Evolutionary conservation across 2,888 invertebrate genomes (phyloP), one percentile per base, ranked within the genome.

Genomic region (Panorpa germanica): DNA sequence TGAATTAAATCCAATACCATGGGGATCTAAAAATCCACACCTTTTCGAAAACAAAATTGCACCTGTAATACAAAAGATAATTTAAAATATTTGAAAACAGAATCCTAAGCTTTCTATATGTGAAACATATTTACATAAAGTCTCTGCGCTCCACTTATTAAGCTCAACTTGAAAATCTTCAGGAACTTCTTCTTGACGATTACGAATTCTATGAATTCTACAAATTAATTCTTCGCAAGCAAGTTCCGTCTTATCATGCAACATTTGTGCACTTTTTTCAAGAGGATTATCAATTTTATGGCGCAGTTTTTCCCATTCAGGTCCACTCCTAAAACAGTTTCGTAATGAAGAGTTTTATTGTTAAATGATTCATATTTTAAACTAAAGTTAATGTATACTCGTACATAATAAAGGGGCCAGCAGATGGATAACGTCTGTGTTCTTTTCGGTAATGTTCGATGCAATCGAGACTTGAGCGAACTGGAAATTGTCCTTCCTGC

Each of bases 121-220:
- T n/a, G n/a, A n/a, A n/a, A n/a, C n/a, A n/a, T n/a, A n/a, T n/a
- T n/a, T n/a, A n/a, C n/a, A n/a, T n/a, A n/a, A n/a, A 29, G 11
- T 10, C 51, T 76, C 74, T 38, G 74, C 55, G 27, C 66, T 60
- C 75, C 76, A 77, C 43, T 70, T 70, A 41, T 64, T 61, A 15
- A 73, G 45, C 41, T 71, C 68, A 33, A 59, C 57, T 26, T 58
- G 53, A 37, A 73, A 59, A 41, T 64, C 58, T 21, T 52, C 52
- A 1, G 62, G 50, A 24, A 75, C 58, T 48, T 74, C 71, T 32
- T 69, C 67, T 42, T 71, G 71, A 33, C 62, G 57, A 45, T 70
- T 71, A 25, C 68, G 57, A 15, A 63, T 49, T 26, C 51, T 55
- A 35, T 59, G 53, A 28, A 72, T 50, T 42, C 65, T 62, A 21